A percentile compares a stretch with the other conserved stretches of the same genome.
phyloP scores from a whole-genome alignment of 2,113 vertebrate genomes.

The Cyprinodon variegatus region DNA sequence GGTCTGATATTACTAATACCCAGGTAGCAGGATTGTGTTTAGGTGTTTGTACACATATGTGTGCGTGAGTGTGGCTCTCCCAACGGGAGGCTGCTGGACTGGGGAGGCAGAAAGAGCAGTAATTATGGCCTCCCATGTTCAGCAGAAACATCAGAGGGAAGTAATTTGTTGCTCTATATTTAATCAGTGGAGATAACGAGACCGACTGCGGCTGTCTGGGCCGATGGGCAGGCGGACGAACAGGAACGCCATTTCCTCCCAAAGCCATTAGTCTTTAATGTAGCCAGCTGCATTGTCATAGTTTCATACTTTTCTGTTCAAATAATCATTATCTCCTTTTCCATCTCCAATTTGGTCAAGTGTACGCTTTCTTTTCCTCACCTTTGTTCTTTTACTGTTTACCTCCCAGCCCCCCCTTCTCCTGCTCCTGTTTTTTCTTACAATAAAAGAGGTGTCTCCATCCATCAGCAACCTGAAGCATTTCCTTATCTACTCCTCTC shows the following conservation, averaged over 20 bases:
- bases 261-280: conserved; percentile 70
- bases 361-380: conserved; percentile 24
- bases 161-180: conserved; percentile 81
- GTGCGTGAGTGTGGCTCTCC: conserved; percentile 20
- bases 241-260: conserved; percentile 71
- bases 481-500: not conserved
- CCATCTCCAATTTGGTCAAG: conserved; percentile 23
- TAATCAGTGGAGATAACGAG: conserved; percentile 76
- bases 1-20: conserved; percentile 53
- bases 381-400: conserved; percentile 9
- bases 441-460: conserved; percentile 10
- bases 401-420: conserved; percentile 9
- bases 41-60: conserved; percentile 19
- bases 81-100: conserved; percentile 57
- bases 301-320: conserved; percentile 58
- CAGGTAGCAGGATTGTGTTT: conserved; percentile 38
- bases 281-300: conserved; percentile 36
- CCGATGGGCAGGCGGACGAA: conserved; percentile 61
- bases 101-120: conserved; percentile 62
- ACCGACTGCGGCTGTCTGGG: conserved; percentile 66
- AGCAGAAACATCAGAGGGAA: conserved; percentile 76
- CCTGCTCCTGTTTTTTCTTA: conserved; percentile 23
- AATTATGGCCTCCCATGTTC: conserved; percentile 75
- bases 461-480: conserved; percentile 8
- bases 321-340: conserved; percentile 59